phyloP scores from a whole-genome alignment of 2,113 vertebrate species.

The Rhipidura dahli region DNA sequence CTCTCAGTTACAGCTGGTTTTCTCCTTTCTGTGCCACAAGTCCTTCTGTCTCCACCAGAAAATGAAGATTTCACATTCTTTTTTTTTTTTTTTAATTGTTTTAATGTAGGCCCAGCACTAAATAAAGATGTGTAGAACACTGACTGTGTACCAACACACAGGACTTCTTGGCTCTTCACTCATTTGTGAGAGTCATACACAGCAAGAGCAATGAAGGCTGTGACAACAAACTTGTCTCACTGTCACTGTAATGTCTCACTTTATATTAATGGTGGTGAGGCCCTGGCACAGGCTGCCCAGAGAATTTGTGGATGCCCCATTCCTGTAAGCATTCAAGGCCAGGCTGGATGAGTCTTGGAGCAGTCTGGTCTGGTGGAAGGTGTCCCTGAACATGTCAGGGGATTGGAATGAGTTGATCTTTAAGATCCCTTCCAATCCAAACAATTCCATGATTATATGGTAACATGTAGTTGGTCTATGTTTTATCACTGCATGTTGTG shows the following conservation, averaged over 20 bases:
- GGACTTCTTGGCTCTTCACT: background rate
- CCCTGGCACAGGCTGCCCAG: background rate
- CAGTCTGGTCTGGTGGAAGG: background rate
- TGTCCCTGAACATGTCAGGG: background rate
- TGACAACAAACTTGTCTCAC: background rate
- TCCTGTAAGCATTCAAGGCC: background rate
- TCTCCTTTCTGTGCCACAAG: background rate
- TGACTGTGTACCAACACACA: background rate
- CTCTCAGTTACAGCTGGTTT: background rate
- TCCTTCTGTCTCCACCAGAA: background rate
- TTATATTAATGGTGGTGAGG: background rate
- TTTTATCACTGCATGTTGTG: background rate
- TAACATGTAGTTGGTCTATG: background rate
- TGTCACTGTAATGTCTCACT: rapidly evolving
- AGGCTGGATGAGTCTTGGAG: background rate
- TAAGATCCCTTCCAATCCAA: background rate
- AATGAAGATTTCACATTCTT: background rate
- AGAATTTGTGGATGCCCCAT: background rate
- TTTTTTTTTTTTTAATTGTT: background rate
- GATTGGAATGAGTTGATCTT: background rate
- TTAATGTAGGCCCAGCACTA: background rate
- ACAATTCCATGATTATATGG: background rate
- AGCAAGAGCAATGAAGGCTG: background rate
- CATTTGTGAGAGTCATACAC: background rate
- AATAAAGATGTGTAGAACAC: background rate